phyloP scores from a whole-genome alignment of 53 echinoderm and acorn worm genomes.

The Paracentrotus lividus region DNA sequence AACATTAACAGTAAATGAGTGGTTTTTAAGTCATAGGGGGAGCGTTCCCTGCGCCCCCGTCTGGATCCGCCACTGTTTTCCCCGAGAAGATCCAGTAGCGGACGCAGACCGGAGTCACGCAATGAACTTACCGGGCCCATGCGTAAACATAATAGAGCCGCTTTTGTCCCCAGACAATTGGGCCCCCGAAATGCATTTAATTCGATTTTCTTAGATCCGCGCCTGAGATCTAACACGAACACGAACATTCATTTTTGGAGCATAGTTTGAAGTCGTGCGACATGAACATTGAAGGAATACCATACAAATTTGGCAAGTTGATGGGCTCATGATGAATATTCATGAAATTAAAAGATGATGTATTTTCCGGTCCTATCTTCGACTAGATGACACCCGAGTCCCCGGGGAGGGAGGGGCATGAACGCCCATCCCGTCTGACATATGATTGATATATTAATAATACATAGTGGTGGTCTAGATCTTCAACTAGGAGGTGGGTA shows the following conservation, averaged over 20 bases:
- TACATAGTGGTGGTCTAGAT: constrained; percentile 54
- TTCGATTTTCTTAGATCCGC: no score
- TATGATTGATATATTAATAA: constrained; percentile 58
- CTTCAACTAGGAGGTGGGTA: neutral
- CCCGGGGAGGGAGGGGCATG: constrained; percentile 1
- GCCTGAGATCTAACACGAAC: neutral
- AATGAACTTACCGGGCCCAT: no score
- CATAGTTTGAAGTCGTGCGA: neutral
- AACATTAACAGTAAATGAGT: no score
- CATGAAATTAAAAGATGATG: constrained; percentile 59
- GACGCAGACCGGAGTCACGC: no score
- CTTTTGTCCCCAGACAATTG: no score
- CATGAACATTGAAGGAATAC: neutral
- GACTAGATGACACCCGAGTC: constrained; percentile 30
- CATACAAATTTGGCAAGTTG: no score
- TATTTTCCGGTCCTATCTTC: constrained; percentile 15
- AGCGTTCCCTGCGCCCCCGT: no score
- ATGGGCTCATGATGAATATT: constrained; percentile 44
- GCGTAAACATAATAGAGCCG: no score
- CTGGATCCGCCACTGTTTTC: no score
- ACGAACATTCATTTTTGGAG: constrained; percentile 28
- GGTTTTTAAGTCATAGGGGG: no score
- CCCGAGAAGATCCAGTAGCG: no score
- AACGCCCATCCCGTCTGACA: constrained; percentile 11
- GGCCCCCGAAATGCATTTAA: no score